Evolutionary conservation across 2,888 invertebrate genomes (phyloP).

Genomic region (Leptura quadrifasciata): DNA sequence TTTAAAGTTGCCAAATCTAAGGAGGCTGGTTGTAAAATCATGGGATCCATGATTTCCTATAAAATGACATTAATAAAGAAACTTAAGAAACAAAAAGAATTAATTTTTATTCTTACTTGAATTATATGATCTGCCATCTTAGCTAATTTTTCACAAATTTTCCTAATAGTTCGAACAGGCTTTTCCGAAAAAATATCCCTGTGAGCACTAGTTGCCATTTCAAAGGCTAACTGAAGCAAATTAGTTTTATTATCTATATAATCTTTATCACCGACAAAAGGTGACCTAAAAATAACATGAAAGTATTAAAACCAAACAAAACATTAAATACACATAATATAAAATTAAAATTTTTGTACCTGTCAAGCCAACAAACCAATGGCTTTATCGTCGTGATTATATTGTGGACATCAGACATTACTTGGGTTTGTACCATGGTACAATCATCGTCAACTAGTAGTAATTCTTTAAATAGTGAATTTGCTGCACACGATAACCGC

Average conservation of each 20-base stretch:
- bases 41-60: slow-evolving; percentile 89
- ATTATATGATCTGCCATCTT: slow-evolving; percentile 90
- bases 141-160: slow-evolving; percentile 84
- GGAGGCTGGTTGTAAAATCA: slow-evolving; percentile 93
- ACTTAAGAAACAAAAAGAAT: no score
- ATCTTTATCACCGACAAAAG: slow-evolving; percentile 80
- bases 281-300: slow-evolving; percentile 72
- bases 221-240: slow-evolving; percentile 86
- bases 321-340: slow-evolving; percentile 26
- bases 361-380: slow-evolving; percentile 93
- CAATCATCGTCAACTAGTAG: slow-evolving; percentile 75
- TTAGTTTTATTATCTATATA: slow-evolving; percentile 83
- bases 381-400: slow-evolving; percentile 90
- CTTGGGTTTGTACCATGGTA: slow-evolving; percentile 83
- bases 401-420: slow-evolving; percentile 89
- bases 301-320: slow-evolving; percentile 21
- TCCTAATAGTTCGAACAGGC: slow-evolving; percentile 85
- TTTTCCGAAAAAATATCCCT: slow-evolving; percentile 92
- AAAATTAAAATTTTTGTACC: slow-evolving; percentile 73
- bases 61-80: slow-evolving; percentile 27
- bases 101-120: slow-evolving; percentile 76
- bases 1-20: slow-evolving; percentile 91
- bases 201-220: slow-evolving; percentile 93
- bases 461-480: slow-evolving; percentile 84
- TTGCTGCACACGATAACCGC: slow-evolving; percentile 88